Conservation (phyloP, 2,888 invertebrate species). For the Ryuthela nishihirai region DNA sequence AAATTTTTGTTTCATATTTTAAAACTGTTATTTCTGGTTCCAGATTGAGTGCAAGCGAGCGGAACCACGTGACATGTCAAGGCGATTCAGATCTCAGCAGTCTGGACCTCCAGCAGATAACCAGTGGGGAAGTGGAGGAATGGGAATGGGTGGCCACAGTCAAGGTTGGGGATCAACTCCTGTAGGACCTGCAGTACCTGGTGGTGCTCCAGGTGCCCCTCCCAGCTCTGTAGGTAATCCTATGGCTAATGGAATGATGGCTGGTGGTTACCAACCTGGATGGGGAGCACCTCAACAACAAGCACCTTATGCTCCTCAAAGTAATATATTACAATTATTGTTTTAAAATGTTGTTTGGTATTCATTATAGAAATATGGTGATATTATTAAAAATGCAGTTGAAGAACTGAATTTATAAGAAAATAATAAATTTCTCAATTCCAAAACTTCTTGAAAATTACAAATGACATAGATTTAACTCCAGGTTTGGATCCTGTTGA, state of each 20-base stretch:
- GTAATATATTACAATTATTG: neutral
- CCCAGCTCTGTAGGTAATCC: conserved; percentile 48
- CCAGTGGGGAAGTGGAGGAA: conserved; percentile 30
- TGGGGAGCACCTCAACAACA: conserved; percentile 15
- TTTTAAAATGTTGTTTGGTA: no score
- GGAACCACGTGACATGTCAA: conserved; percentile 68
- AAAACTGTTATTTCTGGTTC: conserved; percentile 41
- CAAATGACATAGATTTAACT: no score
- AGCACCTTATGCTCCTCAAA: conserved; percentile 20
- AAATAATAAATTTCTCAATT: no score
- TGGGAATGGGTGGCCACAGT: conserved; percentile 65
- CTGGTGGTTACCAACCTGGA: conserved; percentile 7
- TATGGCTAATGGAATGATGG: conserved; percentile 63
- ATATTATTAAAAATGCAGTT: no score
- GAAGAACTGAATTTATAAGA: no score
- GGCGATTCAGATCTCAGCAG: no score
- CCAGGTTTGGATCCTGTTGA: no score
- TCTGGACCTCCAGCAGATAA: neutral
- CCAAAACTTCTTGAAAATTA: no score
- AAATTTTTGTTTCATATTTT: no score
- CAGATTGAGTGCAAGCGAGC: conserved; percentile 92
- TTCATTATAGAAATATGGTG: no score
- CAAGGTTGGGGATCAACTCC: conserved; percentile 54
- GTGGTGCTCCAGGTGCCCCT: neutral
- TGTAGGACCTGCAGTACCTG: conserved; percentile 42